A percentile compares a stretch with the other conserved stretches of the same genome.
These are phyloP conservation scores for Sinhomidia bicolor DNA, from an alignment of 2,888 invertebrate genomes.

Conservation along the genomic window DNA sequence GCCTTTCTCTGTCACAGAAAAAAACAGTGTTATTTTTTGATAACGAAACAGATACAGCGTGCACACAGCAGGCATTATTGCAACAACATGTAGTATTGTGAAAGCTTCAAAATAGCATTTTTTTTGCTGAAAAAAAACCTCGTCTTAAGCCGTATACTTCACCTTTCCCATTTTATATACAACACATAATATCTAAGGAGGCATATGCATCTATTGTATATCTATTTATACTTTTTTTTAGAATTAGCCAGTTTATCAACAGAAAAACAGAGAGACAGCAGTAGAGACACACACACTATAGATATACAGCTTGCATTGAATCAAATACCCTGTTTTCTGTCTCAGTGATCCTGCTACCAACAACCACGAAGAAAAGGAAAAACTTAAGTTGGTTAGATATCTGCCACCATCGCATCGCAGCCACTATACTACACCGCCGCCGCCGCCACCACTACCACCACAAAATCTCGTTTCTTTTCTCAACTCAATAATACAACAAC, in stretches of 20 bases:
- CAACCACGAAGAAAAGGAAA: neutral
- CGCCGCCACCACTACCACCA: neutral
- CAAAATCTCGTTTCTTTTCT: conserved; percentile 17
- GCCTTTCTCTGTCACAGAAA: conserved; percentile 36
- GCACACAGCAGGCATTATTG: neutral
- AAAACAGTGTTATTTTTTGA: conserved; percentile 3
- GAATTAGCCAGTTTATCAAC: conserved; percentile 26
- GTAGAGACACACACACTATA: neutral
- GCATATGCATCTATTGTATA: neutral
- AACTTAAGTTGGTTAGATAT: neutral
- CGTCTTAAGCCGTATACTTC: neutral
- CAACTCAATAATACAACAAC: neutral
- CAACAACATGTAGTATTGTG: neutral
- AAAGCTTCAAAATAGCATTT: neutral
- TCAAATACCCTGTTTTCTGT: conserved; percentile 39
- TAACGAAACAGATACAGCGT: neutral
- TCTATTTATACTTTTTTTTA: neutral
- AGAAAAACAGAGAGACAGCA: neutral
- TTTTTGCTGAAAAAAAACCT: neutral
- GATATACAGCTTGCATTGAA: neutral
- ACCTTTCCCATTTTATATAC: neutral
- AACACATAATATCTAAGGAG: neutral
- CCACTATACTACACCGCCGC: neutral
- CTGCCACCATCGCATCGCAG: conserved; percentile 2
- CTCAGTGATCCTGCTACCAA: conserved; percentile 35